Evolutionary conservation across 2,797 vertebrate genomes (phyloP), one percentile per base, ranked within the genome.

Genomic region (Smutsia gigantea): DNA sequence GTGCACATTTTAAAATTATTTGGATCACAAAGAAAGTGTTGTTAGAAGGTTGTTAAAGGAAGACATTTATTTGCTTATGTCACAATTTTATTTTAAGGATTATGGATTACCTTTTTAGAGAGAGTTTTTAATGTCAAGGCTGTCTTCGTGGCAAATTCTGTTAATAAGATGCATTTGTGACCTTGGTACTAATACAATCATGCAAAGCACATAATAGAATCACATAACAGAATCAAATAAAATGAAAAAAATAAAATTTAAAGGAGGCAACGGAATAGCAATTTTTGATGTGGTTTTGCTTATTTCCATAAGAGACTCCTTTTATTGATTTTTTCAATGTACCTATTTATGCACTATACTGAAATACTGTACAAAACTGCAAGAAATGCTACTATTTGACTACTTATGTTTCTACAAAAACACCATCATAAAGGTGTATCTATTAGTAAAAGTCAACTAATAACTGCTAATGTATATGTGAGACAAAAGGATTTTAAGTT

Each of bases 351-450:
- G 97, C 98, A 99, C 98, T 98, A 98, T 98, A 98, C 97, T 98
- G 98, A 98, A 98, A 98, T 98, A 99, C 98, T 99, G 97, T 99
- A 99, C 98, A 99, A 98, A 99, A 99, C 98, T 98, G 96, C 98
- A 99, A 98, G 98, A 98, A 98, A 98, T 98, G 97, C 98, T 98
- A 99, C 98, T 98, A 97, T 98, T 98, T 97, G 98, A 98, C 98
- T 98, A 99, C 98, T 98, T 98, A 98, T 98, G 97, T 98, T 98
- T 98, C 98, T 99, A 99, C 98, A 99, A 98, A 99, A 98, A 98
- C 98, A 98, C 98, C 98, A 98, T 98, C 96, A 93, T 98, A 98
- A 98, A 98, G 97, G 98, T 98, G 98, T 97, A 94, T 97, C 97
- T 96, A 97, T 98, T 97, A 98, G 97, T 97, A 98, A 98, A 98